Conservation (phyloP, 2,113 vertebrate species). For the Gallinago media region DNA sequence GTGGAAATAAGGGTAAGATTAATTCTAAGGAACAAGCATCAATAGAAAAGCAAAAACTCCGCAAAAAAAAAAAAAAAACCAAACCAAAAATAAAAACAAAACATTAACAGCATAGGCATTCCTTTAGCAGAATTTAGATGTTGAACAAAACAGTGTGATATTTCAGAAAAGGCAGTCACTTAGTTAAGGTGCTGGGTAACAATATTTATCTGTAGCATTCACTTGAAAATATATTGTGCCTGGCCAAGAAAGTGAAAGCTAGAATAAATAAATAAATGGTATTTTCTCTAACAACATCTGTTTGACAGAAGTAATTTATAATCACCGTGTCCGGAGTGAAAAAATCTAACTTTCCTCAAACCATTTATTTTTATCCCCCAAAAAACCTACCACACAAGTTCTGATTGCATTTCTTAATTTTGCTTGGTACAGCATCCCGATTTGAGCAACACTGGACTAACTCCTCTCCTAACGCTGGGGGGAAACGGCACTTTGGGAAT, state of each 20-base stretch:
- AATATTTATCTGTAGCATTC: background rate
- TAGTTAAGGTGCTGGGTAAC: background rate
- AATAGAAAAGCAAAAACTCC: background rate
- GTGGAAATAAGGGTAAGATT: background rate
- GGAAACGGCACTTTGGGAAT: too few species aligned
- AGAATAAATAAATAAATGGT: background rate
- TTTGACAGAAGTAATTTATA: background rate
- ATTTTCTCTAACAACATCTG: background rate
- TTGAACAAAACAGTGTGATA: background rate
- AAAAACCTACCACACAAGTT: background rate
- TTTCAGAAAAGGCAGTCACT: background rate
- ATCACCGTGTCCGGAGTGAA: background rate
- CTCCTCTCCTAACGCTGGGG: too few species aligned
- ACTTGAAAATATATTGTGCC: background rate
- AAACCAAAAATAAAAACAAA: background rate
- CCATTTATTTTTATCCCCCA: background rate
- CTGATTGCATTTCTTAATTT: background rate
- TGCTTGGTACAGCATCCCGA: background rate
- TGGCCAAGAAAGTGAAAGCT: background rate
- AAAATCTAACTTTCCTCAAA: background rate
- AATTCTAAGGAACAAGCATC: background rate
- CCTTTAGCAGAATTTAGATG: background rate
- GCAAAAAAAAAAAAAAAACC: background rate
- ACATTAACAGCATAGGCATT: background rate
- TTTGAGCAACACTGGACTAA: too few species aligned